Evolutionary conservation across 1,140 invertebrate species (phyloP).

Genomic region (Calliopsis andreniformis): DNA sequence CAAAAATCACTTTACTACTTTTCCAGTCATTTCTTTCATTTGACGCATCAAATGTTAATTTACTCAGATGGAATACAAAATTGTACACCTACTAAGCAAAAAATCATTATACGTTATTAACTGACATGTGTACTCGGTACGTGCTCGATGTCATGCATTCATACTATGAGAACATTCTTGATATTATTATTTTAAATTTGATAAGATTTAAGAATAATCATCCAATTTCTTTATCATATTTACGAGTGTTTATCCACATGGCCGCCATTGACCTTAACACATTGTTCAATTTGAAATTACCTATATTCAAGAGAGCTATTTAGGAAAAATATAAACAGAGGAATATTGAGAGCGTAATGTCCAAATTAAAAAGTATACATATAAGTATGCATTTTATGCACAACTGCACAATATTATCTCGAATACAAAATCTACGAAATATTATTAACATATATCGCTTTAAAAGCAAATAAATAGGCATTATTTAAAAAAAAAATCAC

Average conservation of each 20-base stretch:
- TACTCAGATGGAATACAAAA: no score
- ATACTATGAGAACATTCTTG: not conserved
- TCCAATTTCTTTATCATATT: conserved; percentile 7
- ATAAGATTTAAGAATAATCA: conserved; percentile 28
- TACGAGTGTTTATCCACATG: conserved; percentile 1
- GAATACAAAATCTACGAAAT: not conserved
- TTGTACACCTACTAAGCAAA: no score
- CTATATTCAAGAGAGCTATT: not conserved
- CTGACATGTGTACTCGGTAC: not conserved
- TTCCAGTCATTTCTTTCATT: no score
- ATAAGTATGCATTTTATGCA: not conserved
- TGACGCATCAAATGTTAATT: no score
- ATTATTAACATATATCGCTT: not conserved
- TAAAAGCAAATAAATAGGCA: not conserved
- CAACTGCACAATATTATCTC: not conserved
- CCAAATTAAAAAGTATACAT: not conserved
- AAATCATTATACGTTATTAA: no score
- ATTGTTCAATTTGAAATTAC: no score
- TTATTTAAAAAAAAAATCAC: not conserved
- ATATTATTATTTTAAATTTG: no score
- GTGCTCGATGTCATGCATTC: not conserved
- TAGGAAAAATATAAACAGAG: not conserved
- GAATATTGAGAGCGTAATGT: not conserved
- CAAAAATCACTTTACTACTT: no score
- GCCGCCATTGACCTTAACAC: not conserved